Base-by-base conservation (phyloP, 2,113 vertebrate genomes). In the Pogonocichla stellata region DNA sequence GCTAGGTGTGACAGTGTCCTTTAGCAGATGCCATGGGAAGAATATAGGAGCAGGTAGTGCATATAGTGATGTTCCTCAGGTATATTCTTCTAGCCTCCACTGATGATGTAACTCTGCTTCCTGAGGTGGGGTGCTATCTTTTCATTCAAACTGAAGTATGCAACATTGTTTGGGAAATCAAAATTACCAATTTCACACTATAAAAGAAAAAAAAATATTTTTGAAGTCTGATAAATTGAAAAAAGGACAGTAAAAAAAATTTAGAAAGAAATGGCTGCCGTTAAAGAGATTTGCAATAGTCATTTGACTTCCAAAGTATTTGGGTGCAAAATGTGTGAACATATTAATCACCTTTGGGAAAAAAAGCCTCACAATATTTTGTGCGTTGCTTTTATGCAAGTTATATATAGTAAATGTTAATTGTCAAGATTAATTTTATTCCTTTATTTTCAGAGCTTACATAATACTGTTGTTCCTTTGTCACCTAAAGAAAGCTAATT, bases 381-480 rank as follows among this genome's bases (percentile, higher is more conserved):
- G 8, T 85, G 51, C 51, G 36, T 48, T 80, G 33, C 78, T 73
- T 61, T 79, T 87, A 51, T 86, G 31, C 51, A 75, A 38, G 51
- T 82, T 86, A 33, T 78, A 38, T 93, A 26, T 57, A 65, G 71
- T 31, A 80, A 40, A 65, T 56, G 13, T 72, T 90, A 91, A 50
- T 38, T 80, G 38, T 72, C 38, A n/a, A 6, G 58, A 54, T 57
- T 47, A 22, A 22, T 86, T 91, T 70, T 87, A 54, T 80, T 78
- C 62, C 40, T 88, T 92, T 81, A 38, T 72, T 89, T 81, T 88
- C 69, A 89, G 61, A 62, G 26, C 47, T 93, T 48, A 40, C 78
- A 12, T 71, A 73, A 62, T 90, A 45, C 54, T 33, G 12, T 60
- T 86, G 72, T 75, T 83, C 42, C 20, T 80, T 33, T 56, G 50